Evolutionary conservation across 2,888 invertebrate genomes (phyloP), one percentile per base, ranked within the genome.

Genomic region (Lasioglossum leucozonium): DNA sequence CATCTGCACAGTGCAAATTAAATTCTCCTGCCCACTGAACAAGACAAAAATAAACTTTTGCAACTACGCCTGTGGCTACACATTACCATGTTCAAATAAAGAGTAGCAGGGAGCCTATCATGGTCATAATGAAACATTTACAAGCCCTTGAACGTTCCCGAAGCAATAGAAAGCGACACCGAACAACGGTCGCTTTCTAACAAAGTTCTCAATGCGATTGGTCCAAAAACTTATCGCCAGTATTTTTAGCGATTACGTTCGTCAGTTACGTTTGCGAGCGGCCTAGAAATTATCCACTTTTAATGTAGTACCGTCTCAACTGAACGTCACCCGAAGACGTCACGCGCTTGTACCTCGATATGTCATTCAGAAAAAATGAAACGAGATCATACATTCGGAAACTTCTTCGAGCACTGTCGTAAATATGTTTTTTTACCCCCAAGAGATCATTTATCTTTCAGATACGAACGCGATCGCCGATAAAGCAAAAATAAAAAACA

Each of bases 281-380:
- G 30, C 62, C 62, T 62, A 62, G 62, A 62, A 62, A 62, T 62
- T 62, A 62, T 62, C 16, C 62, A 62, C 16, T 62, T 62, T 62
- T 26, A 62, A 62, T 62, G 0, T 51, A 51, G 62, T 30, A 62
- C 16, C 62, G 30, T 62, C 26, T 30, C n/a, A 62, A 16, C 26
- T 5, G 5, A 30, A 26, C 16, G 26, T 30, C 26, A 16, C 30
- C 1, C 16, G 26, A 11, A 26, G n/a, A 13, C 58, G 58, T 26
- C 26, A 47, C 22, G 13, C 26, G 5, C 58, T 26, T 16, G 26
- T 30, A 58, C 26, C 58, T 13, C 1, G 26, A 62, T 65, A 30
- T 6, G 65, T 22, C 65, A 30, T 18, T 34, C 2, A 65, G 34
- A 34, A 65, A 34, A 34, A 26, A 58, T 13, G 13, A 58, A n/a